Base-by-base conservation (phyloP, 1,140 invertebrate species). In the Brachionus koreanus region DNA sequence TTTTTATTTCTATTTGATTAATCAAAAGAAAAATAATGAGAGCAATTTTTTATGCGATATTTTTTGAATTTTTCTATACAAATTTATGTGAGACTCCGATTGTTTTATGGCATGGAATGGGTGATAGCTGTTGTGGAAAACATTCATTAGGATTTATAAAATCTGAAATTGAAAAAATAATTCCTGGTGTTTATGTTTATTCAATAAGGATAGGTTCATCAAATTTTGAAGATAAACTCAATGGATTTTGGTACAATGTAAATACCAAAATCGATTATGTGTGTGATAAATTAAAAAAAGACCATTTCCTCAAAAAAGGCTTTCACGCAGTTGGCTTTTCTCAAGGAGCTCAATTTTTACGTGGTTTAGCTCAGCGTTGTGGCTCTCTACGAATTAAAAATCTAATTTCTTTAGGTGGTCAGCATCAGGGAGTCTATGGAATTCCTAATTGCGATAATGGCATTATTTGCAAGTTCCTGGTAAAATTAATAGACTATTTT, bases 401-500 rank as follows among this genome's bases (percentile, higher is more conserved):
- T 86, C 89, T 98, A 1, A 93, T 99, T 84, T 94, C 94, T 3
- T 86, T 99, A n/a, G 97, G 97, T 63, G 97, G 96, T 0, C 97
- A 98, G 86, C 97, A 99, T 88, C 97, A 99, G 90, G 97, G 97
- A 49, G 92, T 98, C 12, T 92, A 89, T 43, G 91, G 91, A 29
- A 88, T 92, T 63, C 91, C 91, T 7, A 85, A 85, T 12, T 92
- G 91, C 83, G 86, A 93, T 1, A 89, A 90, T n/a, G 90, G 39
- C 9, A 87, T 86, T 4, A 63, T 92, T 5, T 99, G 97, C 88
- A 92, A 97, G 86, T 92, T 92, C 84, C 87, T 98, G 3, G 89
- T 94, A 77, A 90, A 92, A 85, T 84, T 98, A 0, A 90, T 99
- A 0, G 94, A 94, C 86, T 88, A 91, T 85, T 96, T 93, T 67